Evolutionary conservation across 2,113 vertebrate genomes (phyloP).

Genomic region (Larimichthys crocea): DNA sequence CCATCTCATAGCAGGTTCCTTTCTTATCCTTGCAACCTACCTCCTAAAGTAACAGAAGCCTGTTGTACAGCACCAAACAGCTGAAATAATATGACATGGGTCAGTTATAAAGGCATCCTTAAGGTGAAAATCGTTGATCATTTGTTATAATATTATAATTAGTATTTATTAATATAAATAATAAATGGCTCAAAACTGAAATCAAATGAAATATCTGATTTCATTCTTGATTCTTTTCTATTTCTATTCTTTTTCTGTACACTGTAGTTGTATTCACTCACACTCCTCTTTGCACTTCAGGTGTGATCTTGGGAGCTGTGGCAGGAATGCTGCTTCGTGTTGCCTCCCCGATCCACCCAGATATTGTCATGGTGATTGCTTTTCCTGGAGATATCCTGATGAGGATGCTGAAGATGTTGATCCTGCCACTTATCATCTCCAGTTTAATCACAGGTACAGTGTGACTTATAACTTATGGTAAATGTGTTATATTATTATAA

Average conservation of each 20-base stretch:
- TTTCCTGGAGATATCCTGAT: slow-evolving; percentile 99
- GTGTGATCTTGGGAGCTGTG: slow-evolving; percentile 94
- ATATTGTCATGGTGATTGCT: slow-evolving; percentile 96
- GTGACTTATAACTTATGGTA: neutral
- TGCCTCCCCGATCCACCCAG: slow-evolving; percentile 93
- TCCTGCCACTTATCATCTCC: slow-evolving; percentile 98
- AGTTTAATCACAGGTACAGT: slow-evolving; percentile 97
- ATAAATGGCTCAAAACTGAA: neutral
- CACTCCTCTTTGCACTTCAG: slow-evolving; percentile 75
- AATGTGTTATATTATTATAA: neutral
- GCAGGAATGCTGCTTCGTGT: slow-evolving; percentile 91
- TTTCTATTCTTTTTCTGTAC: neutral
- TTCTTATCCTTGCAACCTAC: slow-evolving; percentile 48
- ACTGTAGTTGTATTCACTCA: neutral
- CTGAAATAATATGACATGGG: neutral
- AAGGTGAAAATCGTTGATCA: neutral
- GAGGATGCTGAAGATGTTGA: slow-evolving; percentile 99
- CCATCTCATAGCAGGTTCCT: slow-evolving; percentile 46
- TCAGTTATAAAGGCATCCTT: neutral
- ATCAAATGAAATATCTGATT: neutral
- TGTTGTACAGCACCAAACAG: neutral
- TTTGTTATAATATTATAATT: neutral
- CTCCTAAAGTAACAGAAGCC: slow-evolving; percentile 18
- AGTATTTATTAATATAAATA: neutral
- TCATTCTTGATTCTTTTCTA: neutral